Evolutionary conservation across 2,797 vertebrate species (phyloP).

Genomic region (Molossus alvarezi): DNA sequence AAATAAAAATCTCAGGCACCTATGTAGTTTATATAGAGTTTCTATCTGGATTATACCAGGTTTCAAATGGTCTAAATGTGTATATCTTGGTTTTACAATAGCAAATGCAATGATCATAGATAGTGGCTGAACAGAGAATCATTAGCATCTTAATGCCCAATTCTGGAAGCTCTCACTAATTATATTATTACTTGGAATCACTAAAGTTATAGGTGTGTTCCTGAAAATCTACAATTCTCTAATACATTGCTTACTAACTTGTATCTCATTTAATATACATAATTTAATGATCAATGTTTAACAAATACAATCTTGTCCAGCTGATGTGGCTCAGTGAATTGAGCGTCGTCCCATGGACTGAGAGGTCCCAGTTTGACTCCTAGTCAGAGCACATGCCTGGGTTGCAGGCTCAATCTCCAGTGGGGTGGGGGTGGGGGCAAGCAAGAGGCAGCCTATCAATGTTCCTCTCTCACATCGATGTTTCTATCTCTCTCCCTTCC

Average conservation of each 20-base stretch:
- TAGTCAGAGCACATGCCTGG: too few relatives aligned
- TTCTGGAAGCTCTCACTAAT: not conserved
- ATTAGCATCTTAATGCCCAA: not conserved
- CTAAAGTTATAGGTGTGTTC: not conserved
- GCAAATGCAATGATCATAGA: not conserved
- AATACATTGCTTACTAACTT: not conserved
- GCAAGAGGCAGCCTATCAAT: too few relatives aligned
- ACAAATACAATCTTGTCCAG: not conserved
- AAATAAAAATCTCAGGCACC: not conserved
- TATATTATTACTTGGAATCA: not conserved
- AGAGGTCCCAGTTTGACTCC: too few relatives aligned
- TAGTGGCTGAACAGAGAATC: not conserved
- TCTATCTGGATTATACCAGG: constrained; percentile 11
- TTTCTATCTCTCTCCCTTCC: too few relatives aligned
- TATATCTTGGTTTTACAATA: not conserved
- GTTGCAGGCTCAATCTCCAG: too few relatives aligned
- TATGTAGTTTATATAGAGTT: not conserved
- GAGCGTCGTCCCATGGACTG: too few relatives aligned
- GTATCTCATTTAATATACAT: not conserved
- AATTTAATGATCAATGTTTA: not conserved
- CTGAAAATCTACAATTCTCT: not conserved
- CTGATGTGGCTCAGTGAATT: too few relatives aligned
- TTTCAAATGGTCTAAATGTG: not conserved
- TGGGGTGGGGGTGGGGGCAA: too few relatives aligned
- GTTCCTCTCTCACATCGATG: too few relatives aligned